These are phyloP conservation scores for Bostrychus sinensis DNA, from an alignment of 2,113 vertebrate genomes.

Conservation along the genomic window DNA sequence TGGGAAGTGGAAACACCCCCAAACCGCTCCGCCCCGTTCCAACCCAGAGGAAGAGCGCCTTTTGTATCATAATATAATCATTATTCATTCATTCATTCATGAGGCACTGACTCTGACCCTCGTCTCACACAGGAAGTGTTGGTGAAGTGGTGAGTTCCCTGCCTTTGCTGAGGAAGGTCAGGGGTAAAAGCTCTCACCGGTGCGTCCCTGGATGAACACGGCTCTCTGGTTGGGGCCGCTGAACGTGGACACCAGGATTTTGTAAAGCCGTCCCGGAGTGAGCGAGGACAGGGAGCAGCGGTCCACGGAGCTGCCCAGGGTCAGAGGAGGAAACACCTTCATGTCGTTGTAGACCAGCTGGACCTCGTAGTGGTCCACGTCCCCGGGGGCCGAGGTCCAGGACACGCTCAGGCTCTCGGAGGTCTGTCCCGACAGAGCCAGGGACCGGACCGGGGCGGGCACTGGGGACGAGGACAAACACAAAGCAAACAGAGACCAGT, in stretches of 20 bases:
- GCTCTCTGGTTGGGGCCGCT: conserved; percentile 90
- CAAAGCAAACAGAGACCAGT: no score
- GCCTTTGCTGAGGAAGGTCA: no score
- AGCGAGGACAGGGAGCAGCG: conserved; percentile 87
- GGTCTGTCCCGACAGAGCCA: conserved; percentile 79
- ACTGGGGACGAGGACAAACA: conserved; percentile 70
- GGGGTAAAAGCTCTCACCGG: no score
- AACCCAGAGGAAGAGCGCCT: no score
- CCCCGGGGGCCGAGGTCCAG: conserved; percentile 87
- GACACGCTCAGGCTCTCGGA: conserved; percentile 87
- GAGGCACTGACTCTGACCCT: no score
- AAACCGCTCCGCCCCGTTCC: no score
- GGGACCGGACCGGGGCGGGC: conserved; percentile 85
- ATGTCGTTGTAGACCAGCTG: conserved; percentile 95
- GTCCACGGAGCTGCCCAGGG: conserved; percentile 81
- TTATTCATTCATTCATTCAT: no score
- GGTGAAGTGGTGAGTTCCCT: no score
- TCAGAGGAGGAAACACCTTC: conserved; percentile 92
- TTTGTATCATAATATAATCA: no score
- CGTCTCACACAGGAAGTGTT: no score
- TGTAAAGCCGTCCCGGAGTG: conserved; percentile 93
- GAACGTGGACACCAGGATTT: conserved; percentile 92
- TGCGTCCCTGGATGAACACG: conserved; percentile 90
- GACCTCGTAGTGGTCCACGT: conserved; percentile 95
- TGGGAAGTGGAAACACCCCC: no score